Base-by-base conservation (phyloP, 2,888 invertebrate species). In the Sinelater perroti region DNA sequence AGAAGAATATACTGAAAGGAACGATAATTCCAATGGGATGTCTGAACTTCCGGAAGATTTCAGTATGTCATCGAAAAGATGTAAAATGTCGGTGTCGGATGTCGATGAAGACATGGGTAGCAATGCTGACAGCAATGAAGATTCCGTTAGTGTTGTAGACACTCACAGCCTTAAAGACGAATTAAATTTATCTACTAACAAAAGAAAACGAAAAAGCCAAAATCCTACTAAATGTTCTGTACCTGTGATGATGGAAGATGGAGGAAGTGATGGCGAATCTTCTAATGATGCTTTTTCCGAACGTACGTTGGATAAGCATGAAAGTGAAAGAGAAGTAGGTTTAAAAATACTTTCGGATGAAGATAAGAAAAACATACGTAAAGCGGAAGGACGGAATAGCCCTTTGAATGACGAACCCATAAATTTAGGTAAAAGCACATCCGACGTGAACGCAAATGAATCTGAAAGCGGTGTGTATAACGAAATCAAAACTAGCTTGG, bases 121-220 rank as follows among this genome's bases (percentile, higher is more conserved):
- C 64, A 85, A 85, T 70, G 82, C 84, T 57, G 87, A 88, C 69
- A 87, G 86, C 68, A 86, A 87, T 61, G 87, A 87, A 68, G 84
- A 85, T 76, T 81, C 81, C 1, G 79, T 82, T 30, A 84, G 83
- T 78, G 80, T 80, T 67, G 74, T 79, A 60, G 83, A 84, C 69
- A 77, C 81, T 10, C 81, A 81, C 26, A 80, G 81, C 71, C 75
- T 71, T 70, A 85, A 85, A 77, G 84, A 84, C 64, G 84, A 83
- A 65, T 72, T 76, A 35, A 82, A 80, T 60, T 81, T 82, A 18
- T 84, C 85, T 69, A 84, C 87, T n/a, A 87, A 84, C 70, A 90
- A 89, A 72, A 82, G 93, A 51, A 95, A 95, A 77, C 83, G 95
- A 18, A 95, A 95, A 79, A 93, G 89, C 68, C 87, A 91, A 68